Conservation (phyloP, 2,113 vertebrate species). For the Phycodurus eques region DNA sequence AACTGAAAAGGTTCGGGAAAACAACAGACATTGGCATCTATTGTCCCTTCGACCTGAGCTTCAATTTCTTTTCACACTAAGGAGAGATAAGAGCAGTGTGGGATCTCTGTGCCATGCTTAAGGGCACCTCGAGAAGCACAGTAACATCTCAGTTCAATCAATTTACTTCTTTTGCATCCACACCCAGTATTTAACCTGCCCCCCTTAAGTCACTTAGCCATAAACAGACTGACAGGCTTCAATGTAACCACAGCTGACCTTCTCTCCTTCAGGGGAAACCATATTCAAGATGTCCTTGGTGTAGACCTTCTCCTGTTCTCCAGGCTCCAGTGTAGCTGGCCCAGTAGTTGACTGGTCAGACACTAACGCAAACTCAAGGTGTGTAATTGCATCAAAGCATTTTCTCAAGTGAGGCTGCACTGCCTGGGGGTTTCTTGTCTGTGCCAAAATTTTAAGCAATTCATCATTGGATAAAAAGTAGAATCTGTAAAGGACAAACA, state of each 20-base stretch:
- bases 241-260: slow-evolving; percentile 56
- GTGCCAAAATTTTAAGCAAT: slow-evolving; percentile 83
- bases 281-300: slow-evolving; percentile 82
- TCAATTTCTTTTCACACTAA: neutral
- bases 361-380: slow-evolving; percentile 77
- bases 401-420: slow-evolving; percentile 85
- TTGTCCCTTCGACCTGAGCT: too few species aligned
- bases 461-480: slow-evolving; percentile 87
- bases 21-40: too few species aligned
- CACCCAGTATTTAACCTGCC: neutral
- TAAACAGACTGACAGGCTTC: neutral
- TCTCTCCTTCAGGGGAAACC: slow-evolving; percentile 82
- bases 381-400: slow-evolving; percentile 82
- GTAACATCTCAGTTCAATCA: neutral
- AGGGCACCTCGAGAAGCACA: neutral
- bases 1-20: neutral
- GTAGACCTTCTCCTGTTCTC: slow-evolving; percentile 71
- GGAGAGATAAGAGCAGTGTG: neutral
- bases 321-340: slow-evolving; percentile 30
- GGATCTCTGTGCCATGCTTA: neutral
- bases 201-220: neutral
- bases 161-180: neutral
- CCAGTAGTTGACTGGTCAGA: slow-evolving; percentile 18
- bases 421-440: slow-evolving; percentile 83
- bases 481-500: slow-evolving; percentile 69